Evolutionary conservation across 2,797 vertebrate genomes (phyloP), one percentile per base, ranked within the genome.

Genomic region (Jordanella pulchra): DNA sequence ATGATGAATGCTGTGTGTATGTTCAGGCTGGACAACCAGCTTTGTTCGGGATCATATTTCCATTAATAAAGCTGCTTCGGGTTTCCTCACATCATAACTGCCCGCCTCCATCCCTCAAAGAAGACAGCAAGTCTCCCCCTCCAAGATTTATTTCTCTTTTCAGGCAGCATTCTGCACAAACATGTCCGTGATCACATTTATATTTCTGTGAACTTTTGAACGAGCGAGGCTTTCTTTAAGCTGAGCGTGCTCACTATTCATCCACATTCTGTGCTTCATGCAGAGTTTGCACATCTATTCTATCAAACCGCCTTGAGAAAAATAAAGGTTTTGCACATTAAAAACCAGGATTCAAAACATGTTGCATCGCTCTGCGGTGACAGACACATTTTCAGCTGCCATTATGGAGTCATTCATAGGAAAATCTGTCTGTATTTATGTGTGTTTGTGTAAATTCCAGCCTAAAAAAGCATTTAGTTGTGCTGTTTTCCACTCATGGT

Each of bases 111-210:
- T 44, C 44, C 25, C 23, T 66, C 44, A 66, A 66, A 3, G 23
- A 13, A 7, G 44, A 47, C 25, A 18, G 15, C 17, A 44, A 48
- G 28, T 35, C 28, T 23, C 27, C 6, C 28, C 47, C 23, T 30
- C 15, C 10, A 12, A 50, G 27, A 48, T 50, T 66, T 32, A 48
- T 66, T 50, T 47, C 45, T 45, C 18, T 23, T 61, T 32, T 60
- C 58, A 13, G 56, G 56, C 56, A 32, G 58, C 32, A 21, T 10
- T 61, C 58, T 61, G 58, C 58, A 61, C 32, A 61, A 13, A n/a
- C 58, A 61, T 61, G 58, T 39, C 21, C 4, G 4, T 7, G 56
- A 35, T 58, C 56, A 58, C 56, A 39, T 61, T 13, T 39, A 61
- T 61, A 39, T 39, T 61, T 21, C 58, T 61, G 58, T 23, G 58